A percentile compares a stretch with the other conserved stretches of the same genome.
phyloP scores from a whole-genome alignment of 2,797 vertebrate species.

The Trachurus trachurus region DNA sequence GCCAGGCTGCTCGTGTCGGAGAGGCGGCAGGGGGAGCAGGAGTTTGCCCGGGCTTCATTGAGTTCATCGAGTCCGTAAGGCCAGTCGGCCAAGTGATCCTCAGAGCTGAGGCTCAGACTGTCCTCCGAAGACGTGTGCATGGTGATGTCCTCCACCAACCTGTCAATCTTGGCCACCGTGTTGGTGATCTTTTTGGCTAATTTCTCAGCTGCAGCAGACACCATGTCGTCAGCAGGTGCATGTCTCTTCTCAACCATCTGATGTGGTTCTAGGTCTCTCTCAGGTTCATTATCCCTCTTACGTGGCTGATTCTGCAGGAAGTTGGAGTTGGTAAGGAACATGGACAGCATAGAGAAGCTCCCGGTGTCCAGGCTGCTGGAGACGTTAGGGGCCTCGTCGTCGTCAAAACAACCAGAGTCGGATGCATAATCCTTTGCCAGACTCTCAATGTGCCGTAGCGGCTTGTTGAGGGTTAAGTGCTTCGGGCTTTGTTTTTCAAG shows the following conservation, averaged over 20 bases:
- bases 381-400: conserved; percentile 94
- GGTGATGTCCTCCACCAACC: conserved; percentile 96
- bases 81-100: conserved; percentile 95
- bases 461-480: conserved; percentile 89
- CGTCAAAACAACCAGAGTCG: conserved; percentile 97
- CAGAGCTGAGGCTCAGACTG: conserved; percentile 97
- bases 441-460: conserved; percentile 92
- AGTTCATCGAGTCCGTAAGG: conserved; percentile 89
- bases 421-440: conserved; percentile 97
- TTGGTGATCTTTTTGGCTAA: conserved; percentile 94
- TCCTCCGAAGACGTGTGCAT: conserved; percentile 98
- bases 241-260: conserved; percentile 80
- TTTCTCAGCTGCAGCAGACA: conserved; percentile 90
- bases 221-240: conserved; percentile 82
- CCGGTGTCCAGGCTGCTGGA: conserved; percentile 91
- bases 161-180: conserved; percentile 96
- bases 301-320: conserved; percentile 92
- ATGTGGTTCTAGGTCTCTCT: conserved; percentile 84
- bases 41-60: conserved; percentile 91
- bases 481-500: conserved; percentile 94
- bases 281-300: conserved; percentile 87
- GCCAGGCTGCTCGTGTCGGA: conserved; percentile 87
- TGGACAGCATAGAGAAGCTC: conserved; percentile 93
- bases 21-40: conserved; percentile 92
- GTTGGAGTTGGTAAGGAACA: conserved; percentile 93